A percentile compares a stretch with the other conserved stretches of the same genome.
These are phyloP conservation scores for Lacanobia oleracea DNA, from an alignment of 2,888 invertebrate species.

Conservation along the genomic window DNA sequence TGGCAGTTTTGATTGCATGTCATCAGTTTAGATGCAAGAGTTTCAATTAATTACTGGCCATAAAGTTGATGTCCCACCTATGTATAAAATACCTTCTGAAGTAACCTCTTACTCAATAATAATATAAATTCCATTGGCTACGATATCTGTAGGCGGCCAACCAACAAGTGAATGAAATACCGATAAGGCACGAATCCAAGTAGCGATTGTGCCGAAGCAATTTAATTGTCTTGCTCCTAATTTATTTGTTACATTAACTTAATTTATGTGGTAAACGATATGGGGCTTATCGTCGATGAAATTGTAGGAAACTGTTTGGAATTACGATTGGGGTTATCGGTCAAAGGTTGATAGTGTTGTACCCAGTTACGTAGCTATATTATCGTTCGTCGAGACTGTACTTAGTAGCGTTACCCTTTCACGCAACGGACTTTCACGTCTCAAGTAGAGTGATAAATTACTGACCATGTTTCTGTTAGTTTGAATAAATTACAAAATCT, in stretches of 20 bases:
- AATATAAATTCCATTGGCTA: slow-evolving; percentile 41
- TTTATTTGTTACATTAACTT: slow-evolving; percentile 45
- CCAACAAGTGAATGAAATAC: slow-evolving; percentile 51
- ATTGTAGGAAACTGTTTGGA: slow-evolving; percentile 19
- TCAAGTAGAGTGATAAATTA: slow-evolving; percentile 3
- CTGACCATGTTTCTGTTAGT: neutral
- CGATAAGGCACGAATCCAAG: slow-evolving; percentile 59
- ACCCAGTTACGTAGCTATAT: slow-evolving; percentile 11
- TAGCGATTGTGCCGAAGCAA: slow-evolving; percentile 48
- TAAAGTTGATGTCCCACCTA: no score
- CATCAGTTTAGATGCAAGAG: neutral
- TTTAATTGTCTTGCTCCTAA: slow-evolving; percentile 43
- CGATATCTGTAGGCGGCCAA: slow-evolving; percentile 33
- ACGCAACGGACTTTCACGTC: slow-evolving; percentile 34
- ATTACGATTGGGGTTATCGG: slow-evolving; percentile 31
- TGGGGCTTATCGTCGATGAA: slow-evolving; percentile 17
- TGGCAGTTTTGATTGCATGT: no score
- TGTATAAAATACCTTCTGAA: neutral
- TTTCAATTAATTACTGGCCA: neutral
- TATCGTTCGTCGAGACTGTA: neutral
- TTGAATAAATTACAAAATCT: neutral
- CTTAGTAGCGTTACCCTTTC: slow-evolving; percentile 23
- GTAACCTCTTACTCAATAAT: slow-evolving; percentile 25
- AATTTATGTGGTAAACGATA: slow-evolving; percentile 39
- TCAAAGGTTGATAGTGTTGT: slow-evolving; percentile 36